Evolutionary conservation across 2,888 invertebrate species (phyloP), one percentile per base, ranked within the genome.

Genomic region (Pemphredon lugubris): DNA sequence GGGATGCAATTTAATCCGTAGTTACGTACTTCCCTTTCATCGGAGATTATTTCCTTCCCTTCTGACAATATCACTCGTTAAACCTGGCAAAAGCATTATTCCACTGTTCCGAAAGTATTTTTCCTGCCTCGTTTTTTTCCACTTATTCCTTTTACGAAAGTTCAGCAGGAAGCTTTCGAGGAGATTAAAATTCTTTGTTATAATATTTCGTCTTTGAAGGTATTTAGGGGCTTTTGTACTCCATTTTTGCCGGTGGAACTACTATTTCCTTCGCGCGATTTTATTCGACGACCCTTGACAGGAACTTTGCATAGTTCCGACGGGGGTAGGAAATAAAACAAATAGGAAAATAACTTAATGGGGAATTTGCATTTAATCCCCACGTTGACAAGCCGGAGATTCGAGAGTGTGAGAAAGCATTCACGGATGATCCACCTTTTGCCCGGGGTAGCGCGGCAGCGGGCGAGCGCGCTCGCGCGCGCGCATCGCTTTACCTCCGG

Each of bases 301-400:
- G 13, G 23, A 0, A 3, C n/a, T n/a, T n/a, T n/a, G n/a, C n/a
- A n/a, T n/a, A n/a, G n/a, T n/a, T n/a, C n/a, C n/a, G n/a, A n/a
- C n/a, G n/a, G n/a, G n/a, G n/a, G n/a, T n/a, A n/a, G n/a, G n/a
- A n/a, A n/a, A n/a, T n/a, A n/a, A n/a, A n/a, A n/a, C n/a, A n/a
- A n/a, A n/a, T n/a, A n/a, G n/a, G n/a, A n/a, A n/a, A n/a, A n/a
- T n/a, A n/a, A n/a, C n/a, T 61, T 77, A 77, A 77, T 77, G 78
- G 78, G 69, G 74, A 77, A 77, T 77, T 71, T 77, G 67, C 74
- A 71, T 77, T 77, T 61, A 68, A 59, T 71, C 72, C 60, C 48
- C 53, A 55, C 66, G 66, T 77, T 70, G 77, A 73, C 73, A 73
- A 73, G 58, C 44, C 64, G 59, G 55, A 55, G 71, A 70, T 59